phyloP scores from a whole-genome alignment of 2,797 vertebrate genomes.

The Sebastes taczanowskii region DNA sequence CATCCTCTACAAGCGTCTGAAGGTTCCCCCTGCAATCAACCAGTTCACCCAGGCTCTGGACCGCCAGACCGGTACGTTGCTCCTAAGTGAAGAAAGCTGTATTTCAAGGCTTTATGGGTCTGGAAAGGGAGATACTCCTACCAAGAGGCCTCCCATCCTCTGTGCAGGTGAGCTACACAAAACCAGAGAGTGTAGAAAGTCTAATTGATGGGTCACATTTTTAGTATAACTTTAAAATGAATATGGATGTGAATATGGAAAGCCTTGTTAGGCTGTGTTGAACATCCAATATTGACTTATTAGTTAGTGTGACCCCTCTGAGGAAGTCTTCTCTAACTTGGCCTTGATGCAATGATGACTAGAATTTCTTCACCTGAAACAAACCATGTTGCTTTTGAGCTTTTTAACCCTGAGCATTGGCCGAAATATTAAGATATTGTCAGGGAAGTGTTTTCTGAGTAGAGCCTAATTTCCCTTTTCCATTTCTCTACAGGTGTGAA shows the following conservation, averaged over 20 bases:
- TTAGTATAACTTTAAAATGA: not conserved
- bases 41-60: conserved; percentile 98
- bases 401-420: conserved; percentile 93
- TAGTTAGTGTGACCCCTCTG: not conserved
- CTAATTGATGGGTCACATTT: not conserved
- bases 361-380: conserved; percentile 89
- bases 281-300: not conserved
- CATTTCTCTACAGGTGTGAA: conserved; percentile 87
- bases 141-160: conserved; percentile 93
- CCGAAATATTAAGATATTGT: not conserved
- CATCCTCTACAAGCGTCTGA: conserved; percentile 96
- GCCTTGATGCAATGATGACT: conserved; percentile 83
- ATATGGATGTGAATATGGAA: not conserved
- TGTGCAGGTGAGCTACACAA: conserved; percentile 85
- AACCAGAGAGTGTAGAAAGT: not conserved
- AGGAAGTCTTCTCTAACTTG: not conserved
- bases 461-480: not conserved
- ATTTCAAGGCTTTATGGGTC: too few species aligned
- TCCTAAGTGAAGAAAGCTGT: too few species aligned
- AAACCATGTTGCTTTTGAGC: conserved; percentile 83
- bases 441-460: rapidly evolving
- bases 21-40: conserved; percentile 91
- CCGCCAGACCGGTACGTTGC: conserved; percentile 90
- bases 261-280: not conserved
- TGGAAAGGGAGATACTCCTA: conserved; percentile 92